Evolutionary conservation across 2,888 invertebrate species (phyloP).

Genomic region (Pinctada fucata): DNA sequence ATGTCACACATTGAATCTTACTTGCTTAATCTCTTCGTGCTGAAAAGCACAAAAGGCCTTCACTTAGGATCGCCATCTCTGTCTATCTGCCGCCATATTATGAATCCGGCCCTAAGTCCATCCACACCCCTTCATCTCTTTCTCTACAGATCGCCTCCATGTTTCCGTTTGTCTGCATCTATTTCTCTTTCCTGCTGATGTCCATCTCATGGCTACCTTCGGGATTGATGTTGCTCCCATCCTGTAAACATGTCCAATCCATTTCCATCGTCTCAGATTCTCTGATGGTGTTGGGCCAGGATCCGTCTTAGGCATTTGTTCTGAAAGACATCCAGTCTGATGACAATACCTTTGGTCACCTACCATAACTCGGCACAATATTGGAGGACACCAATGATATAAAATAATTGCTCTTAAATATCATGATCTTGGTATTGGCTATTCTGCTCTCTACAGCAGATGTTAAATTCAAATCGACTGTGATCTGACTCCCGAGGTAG

Average conservation of each 20-base stretch:
- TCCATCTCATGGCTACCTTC: neutral
- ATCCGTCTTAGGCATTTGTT: neutral
- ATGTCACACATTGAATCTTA: too few species aligned
- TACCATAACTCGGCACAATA: neutral
- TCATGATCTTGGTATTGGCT: too few species aligned
- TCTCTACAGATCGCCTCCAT: neutral
- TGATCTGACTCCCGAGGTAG: too few species aligned
- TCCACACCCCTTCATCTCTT: conserved; percentile 1
- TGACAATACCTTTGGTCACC: neutral
- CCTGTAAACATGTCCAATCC: conserved; percentile 11
- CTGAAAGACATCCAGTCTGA: neutral
- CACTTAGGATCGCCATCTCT: too few species aligned
- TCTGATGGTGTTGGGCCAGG: too few species aligned
- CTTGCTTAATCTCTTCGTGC: too few species aligned
- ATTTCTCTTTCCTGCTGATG: conserved; percentile 1
- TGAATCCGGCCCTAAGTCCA: neutral
- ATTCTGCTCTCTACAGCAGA: too few species aligned
- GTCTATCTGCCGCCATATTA: too few species aligned
- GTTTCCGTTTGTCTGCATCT: conserved; percentile 4
- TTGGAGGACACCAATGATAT: neutral
- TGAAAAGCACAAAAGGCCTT: too few species aligned
- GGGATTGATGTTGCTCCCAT: neutral
- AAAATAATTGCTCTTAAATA: too few species aligned
- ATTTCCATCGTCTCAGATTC: conserved; percentile 14
- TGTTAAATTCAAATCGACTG: too few species aligned